phyloP scores from a whole-genome alignment of 2,888 invertebrate species.

The Pachymerium ferrugineum region DNA sequence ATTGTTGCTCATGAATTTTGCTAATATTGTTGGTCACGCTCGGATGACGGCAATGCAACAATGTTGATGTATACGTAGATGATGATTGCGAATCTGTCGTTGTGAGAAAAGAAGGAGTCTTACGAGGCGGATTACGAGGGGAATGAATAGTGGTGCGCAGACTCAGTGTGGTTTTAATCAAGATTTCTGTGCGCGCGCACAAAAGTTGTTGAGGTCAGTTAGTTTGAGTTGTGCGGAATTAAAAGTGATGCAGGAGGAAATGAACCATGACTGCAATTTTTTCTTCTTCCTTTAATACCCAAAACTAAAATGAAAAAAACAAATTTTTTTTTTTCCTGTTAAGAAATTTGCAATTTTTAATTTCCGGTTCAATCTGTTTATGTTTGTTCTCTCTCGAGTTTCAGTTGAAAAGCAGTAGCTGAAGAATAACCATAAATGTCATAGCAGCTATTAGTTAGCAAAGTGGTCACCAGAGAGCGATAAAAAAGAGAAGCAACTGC shows the following conservation, averaged over 20 bases:
- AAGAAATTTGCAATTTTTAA: no score
- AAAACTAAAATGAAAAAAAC: no score
- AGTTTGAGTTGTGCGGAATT: conserved; percentile 5
- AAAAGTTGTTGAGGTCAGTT: conserved; percentile 13
- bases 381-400: no score
- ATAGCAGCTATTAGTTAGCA: not conserved
- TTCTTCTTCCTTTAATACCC: no score
- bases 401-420: no score
- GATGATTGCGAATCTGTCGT: no score
- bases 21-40: conserved; percentile 6
- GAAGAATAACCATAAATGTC: no score
- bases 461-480: not conserved
- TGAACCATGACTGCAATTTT: no score
- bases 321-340: no score
- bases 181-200: not conserved
- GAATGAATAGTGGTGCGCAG: not conserved
- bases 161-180: conserved; percentile 8
- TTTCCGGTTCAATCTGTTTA: no score
- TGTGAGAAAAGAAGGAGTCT: not conserved
- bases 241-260: not conserved
- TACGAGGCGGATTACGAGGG: not conserved
- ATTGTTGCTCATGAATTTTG: not conserved
- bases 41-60: not conserved
- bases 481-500: conserved; percentile 1
- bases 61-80: not conserved